phyloP scores from a whole-genome alignment of 2,797 vertebrate species.

The Danio choprae region DNA sequence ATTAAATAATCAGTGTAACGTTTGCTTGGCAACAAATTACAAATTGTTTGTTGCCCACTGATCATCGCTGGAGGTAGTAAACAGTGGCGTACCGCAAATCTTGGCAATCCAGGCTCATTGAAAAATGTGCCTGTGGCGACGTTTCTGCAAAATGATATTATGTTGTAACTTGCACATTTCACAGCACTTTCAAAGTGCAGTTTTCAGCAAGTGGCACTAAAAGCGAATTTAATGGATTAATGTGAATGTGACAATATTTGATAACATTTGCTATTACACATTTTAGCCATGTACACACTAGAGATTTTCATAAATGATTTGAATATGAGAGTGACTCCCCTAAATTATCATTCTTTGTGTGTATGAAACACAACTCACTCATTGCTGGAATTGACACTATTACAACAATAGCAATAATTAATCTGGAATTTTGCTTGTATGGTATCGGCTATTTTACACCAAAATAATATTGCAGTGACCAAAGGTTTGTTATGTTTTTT shows the following conservation, averaged over 20 bases:
- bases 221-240: not conserved
- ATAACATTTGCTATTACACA: not conserved
- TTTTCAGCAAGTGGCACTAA: not conserved
- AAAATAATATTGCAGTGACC: too few relatives aligned
- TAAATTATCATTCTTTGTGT: too few relatives aligned
- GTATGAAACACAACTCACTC: too few relatives aligned
- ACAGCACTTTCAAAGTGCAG: not conserved
- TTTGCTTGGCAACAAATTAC: not conserved
- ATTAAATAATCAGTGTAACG: constrained; percentile 14
- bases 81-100: not conserved
- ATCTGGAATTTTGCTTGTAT: too few relatives aligned
- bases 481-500: too few relatives aligned
- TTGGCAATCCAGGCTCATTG: constrained; percentile 13
- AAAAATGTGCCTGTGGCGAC: constrained; percentile 19
- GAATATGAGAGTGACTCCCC: too few relatives aligned
- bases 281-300: not conserved
- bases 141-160: not conserved
- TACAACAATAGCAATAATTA: too few relatives aligned
- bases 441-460: too few relatives aligned
- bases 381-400: too few relatives aligned
- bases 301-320: too few relatives aligned
- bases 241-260: not conserved
- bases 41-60: constrained; percentile 12
- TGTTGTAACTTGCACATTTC: not conserved
- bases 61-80: constrained; percentile 18